These are phyloP conservation scores for Heteractis magnifica DNA, from an alignment of 92 coral and sea anemone species.

Conservation along the genomic window DNA sequence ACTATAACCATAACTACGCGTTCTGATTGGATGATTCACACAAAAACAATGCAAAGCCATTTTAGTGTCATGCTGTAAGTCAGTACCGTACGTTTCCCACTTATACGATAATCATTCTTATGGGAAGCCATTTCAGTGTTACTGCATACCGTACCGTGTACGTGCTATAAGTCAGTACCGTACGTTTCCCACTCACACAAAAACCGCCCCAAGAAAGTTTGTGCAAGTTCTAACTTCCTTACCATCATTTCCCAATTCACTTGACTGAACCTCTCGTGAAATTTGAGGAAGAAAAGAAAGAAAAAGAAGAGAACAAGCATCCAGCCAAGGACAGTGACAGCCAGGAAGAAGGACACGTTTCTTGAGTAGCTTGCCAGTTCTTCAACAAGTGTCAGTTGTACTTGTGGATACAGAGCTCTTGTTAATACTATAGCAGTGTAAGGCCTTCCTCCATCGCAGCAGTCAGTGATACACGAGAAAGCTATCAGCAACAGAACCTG, in stretches of 20 bases:
- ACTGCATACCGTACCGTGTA: no score
- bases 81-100: no score
- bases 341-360: conserved; percentile 27
- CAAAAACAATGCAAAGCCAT: no score
- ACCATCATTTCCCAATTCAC: conserved; percentile 33
- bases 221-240: conserved; percentile 1
- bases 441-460: not conserved
- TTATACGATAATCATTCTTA: no score
- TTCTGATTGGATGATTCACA: no score
- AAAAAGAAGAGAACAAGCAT: conserved; percentile 23
- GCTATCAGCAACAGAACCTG: no score
- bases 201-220: not conserved
- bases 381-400: not conserved
- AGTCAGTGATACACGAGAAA: no score
- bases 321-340: conserved; percentile 53
- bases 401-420: not conserved
- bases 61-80: no score
- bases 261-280: conserved; percentile 14
- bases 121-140: no score
- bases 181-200: no score
- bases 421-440: not conserved
- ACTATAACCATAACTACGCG: no score
- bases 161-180: no score
- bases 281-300: conserved; percentile 29
- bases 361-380: not conserved